Base-by-base conservation (phyloP, 1,140 invertebrate species). In the Hormaphis cornu region DNA sequence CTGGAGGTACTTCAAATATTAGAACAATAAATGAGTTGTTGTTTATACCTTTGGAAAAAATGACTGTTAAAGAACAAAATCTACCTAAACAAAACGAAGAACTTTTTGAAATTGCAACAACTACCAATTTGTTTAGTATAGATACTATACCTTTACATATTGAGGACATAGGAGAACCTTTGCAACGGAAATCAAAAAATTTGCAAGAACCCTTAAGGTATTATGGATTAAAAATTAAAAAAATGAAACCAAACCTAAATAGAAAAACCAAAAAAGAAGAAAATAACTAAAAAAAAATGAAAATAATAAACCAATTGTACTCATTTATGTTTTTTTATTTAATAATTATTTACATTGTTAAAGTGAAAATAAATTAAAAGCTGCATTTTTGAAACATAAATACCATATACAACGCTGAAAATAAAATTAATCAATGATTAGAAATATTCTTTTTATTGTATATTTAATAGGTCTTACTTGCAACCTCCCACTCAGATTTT, bases 401-500 rank as follows among this genome's bases (percentile, higher is more conserved):
- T 16, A 88, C 87, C 75, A 89, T 80, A 77, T 94, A 95, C 22
- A 94, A 77, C 61, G 89, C 89, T 91, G 78, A 75, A 89, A 89
- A 78, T 73, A 75, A 74, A 71, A 77, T 14, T 44, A 5, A 18
- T 37, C 73, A 74, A 74, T 69, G 72, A 59, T 33, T 44, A 66
- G 48, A 69, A 71, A 30, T 40, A 48, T 54, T 56, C 71, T 20
- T n/a, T 63, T 52, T 56, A 72, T 73, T 70, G 33, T 52, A 72
- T 44, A 48, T 69, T 28, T 9, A 71, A 82, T 80, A 71, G 50
- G 73, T 83, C 86, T 88, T 82, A 91, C 91, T 89, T 71, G 87
- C 85, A 66, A 89, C 93, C 81, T 97, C 93, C 95, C 95, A 98
- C 80, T 98, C 95, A 18, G 87, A 84, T 74, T 85, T 83, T 12